phyloP scores from a whole-genome alignment of 1,140 invertebrate genomes.

The Aphelinus atriplicis region DNA sequence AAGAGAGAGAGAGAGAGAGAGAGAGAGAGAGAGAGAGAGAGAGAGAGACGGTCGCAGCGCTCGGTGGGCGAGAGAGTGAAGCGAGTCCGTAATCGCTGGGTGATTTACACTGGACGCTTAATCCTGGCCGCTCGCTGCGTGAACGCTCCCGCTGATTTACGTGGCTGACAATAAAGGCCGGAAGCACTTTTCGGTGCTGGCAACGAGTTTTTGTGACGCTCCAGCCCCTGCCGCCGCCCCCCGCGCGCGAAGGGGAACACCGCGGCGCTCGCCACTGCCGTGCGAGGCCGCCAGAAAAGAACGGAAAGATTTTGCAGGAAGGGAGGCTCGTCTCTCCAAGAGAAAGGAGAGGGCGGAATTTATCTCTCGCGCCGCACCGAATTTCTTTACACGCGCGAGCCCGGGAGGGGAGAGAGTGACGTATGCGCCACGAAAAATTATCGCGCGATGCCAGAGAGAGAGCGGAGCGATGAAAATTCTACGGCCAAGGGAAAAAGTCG shows the following conservation, averaged over 20 bases:
- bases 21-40: slow-evolving; percentile 19
- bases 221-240: slow-evolving; percentile 9
- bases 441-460: slow-evolving; percentile 13
- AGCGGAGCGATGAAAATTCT: neutral
- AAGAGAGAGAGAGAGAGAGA: slow-evolving; percentile 6
- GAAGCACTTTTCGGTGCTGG: slow-evolving; percentile 55
- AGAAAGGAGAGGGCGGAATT: slow-evolving; percentile 7
- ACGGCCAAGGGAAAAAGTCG: neutral
- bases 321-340: no score
- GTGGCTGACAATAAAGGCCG: slow-evolving; percentile 55
- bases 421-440: slow-evolving; percentile 36
- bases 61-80: slow-evolving; percentile 41
- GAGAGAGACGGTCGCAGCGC: slow-evolving; percentile 17
- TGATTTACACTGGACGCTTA: slow-evolving; percentile 56
- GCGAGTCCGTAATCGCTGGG: slow-evolving; percentile 53
- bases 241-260: slow-evolving; percentile 8
- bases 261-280: neutral
- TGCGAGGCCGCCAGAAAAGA: slow-evolving; percentile 2
- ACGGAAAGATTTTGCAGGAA: neutral
- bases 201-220: slow-evolving; percentile 53
- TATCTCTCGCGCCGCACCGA: slow-evolving; percentile 9
- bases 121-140: slow-evolving; percentile 51
- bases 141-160: slow-evolving; percentile 55
- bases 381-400: slow-evolving; percentile 10
- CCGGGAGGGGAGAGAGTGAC: neutral